phyloP scores from a whole-genome alignment of 1,140 invertebrate species.

The Coenobita brevimanus region DNA sequence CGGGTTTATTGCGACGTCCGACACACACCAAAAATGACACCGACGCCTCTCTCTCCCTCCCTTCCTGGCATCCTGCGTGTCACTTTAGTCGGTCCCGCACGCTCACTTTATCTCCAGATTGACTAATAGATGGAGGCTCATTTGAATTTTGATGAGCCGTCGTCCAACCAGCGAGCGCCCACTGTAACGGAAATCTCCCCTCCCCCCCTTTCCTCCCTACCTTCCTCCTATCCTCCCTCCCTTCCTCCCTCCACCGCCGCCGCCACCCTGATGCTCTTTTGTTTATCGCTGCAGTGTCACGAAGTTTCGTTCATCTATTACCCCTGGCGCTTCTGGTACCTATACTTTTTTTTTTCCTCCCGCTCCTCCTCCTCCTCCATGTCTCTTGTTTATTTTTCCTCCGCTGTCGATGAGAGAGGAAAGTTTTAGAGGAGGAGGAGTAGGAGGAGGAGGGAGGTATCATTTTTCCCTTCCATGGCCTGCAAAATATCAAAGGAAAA shows the following conservation, averaged over 20 bases:
- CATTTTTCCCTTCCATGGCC: no score
- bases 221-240: background rate
- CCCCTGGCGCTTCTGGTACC: background rate
- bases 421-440: background rate
- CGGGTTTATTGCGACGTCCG: no score
- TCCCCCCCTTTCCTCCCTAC: background rate
- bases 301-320: slow-evolving; percentile 41
- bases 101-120: slow-evolving; percentile 61
- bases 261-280: slow-evolving; percentile 45
- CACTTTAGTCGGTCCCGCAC: slow-evolving; percentile 50
- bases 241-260: background rate
- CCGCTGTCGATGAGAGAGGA: background rate
- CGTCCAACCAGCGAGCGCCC: slow-evolving; percentile 16
- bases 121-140: slow-evolving; percentile 64
- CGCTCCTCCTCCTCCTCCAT: no score
- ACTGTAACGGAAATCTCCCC: slow-evolving; percentile 39
- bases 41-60: background rate
- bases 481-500: no score
- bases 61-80: background rate
- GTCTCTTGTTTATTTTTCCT: no score
- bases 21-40: background rate
- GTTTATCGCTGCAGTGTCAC: slow-evolving; percentile 41
- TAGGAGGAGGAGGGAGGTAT: no score
- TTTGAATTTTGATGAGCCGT: slow-evolving; percentile 63
- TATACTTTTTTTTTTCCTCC: slow-evolving; percentile 6